Conservation (phyloP, 2,888 invertebrate genomes). For the Himalopsyche japonica region DNA sequence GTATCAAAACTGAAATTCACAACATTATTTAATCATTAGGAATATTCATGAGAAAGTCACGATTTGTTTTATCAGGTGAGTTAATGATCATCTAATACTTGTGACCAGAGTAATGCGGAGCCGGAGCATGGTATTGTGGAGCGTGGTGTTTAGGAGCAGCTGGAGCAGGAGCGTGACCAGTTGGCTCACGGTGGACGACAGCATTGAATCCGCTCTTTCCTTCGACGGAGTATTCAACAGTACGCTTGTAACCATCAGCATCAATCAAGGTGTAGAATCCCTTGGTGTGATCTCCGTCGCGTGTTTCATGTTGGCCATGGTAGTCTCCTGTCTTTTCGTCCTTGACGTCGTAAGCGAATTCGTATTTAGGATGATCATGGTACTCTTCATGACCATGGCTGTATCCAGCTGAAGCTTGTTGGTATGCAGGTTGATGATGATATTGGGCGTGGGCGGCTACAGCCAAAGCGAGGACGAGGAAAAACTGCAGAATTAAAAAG, state of each 20-base stretch:
- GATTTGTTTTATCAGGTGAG: no score
- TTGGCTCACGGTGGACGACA: constrained; percentile 51
- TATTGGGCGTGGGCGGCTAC: no score
- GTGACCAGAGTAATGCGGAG: constrained; percentile 22
- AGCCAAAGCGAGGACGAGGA: no score
- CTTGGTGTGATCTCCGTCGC: constrained; percentile 62
- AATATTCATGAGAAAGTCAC: no score
- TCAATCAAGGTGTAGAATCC: constrained; percentile 62
- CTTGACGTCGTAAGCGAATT: constrained; percentile 62
- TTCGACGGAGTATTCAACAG: constrained; percentile 59
- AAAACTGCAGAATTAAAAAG: no score
- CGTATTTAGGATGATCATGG: constrained; percentile 59
- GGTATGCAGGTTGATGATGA: no score
- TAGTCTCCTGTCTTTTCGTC: constrained; percentile 63
- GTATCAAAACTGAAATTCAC: no score
- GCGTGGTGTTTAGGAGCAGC: constrained; percentile 42
- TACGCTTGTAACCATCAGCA: constrained; percentile 61
- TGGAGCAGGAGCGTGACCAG: constrained; percentile 36
- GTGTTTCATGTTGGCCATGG: constrained; percentile 61
- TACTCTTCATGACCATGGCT: constrained; percentile 6
- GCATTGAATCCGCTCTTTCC: constrained; percentile 59
- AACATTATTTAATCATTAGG: no score
- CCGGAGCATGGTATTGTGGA: constrained; percentile 38
- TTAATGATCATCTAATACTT: no score
- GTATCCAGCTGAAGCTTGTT: no score